Evolutionary conservation across 2,797 vertebrate species (phyloP).

Genomic region (Novumbra hubbsi): DNA sequence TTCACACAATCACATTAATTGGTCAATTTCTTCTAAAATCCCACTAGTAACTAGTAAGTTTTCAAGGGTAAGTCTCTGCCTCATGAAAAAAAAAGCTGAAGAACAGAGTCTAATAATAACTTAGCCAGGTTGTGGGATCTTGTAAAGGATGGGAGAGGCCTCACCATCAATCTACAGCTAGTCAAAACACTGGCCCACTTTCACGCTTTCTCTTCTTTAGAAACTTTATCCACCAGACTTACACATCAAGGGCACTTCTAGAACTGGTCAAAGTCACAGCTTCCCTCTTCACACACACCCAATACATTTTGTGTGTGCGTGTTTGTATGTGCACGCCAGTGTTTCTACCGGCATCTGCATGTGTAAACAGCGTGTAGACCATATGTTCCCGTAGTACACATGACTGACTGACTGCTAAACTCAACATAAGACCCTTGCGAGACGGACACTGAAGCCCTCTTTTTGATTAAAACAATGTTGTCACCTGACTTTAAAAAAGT

Average conservation of each 20-base stretch:
- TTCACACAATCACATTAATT: no score
- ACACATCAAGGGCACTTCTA: constrained; percentile 15
- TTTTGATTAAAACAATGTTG: no score
- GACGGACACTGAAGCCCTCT: no score
- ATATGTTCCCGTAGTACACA: not conserved
- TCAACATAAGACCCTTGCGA: not conserved
- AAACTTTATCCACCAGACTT: not conserved
- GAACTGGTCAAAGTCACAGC: constrained; percentile 14
- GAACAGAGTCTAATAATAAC: constrained; percentile 5
- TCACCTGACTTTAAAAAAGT: no score
- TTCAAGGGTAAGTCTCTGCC: not conserved
- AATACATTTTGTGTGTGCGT: not conserved
- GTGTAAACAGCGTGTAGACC: not conserved
- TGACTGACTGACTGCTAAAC: not conserved
- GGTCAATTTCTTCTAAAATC: no score
- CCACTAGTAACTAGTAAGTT: constrained; percentile 22
- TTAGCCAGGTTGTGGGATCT: not conserved
- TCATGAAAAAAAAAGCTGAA: constrained; percentile 17
- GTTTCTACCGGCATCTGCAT: not conserved
- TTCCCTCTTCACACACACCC: not conserved
- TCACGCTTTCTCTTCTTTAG: not conserved
- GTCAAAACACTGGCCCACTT: constrained; percentile 33
- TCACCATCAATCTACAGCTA: constrained; percentile 46
- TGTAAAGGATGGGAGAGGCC: constrained; percentile 33
- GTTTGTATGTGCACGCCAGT: not conserved